A percentile compares a stretch with the other conserved stretches of the same genome.
Conservation (phyloP, 2,797 vertebrate species). For the Vipera ursinii region DNA sequence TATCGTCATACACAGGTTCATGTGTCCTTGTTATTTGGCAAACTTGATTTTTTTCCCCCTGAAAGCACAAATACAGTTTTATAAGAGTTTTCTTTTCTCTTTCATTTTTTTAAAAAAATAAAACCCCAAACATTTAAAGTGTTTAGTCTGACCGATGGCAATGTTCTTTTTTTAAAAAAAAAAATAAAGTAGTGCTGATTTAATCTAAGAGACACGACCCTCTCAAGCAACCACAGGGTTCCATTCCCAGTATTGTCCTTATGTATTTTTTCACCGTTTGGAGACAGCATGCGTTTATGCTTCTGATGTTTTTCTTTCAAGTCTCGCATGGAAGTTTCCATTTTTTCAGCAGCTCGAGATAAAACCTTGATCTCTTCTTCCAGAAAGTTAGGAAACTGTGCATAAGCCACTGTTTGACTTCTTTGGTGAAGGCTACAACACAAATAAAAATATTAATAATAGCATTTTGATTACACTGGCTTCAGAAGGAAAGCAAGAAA, state of each 20-base stretch:
- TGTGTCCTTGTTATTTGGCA: neutral
- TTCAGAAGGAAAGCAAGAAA: neutral
- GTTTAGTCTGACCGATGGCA: neutral
- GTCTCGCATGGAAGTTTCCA: constrained; percentile 74
- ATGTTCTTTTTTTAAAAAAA: neutral
- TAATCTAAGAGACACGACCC: constrained; percentile 30
- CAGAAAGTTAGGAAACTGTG: constrained; percentile 65
- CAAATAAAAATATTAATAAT: constrained; percentile 37
- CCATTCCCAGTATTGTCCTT: neutral
- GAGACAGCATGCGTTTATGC: constrained; percentile 62
- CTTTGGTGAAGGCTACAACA: constrained; percentile 60
- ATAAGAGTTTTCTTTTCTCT: neutral
- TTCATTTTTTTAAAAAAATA: neutral
- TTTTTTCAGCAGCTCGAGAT: constrained; percentile 80
- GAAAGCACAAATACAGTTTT: neutral
- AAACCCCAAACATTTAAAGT: neutral
- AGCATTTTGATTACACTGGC: neutral
- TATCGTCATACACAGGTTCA: neutral
- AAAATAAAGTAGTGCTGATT: constrained; percentile 19
- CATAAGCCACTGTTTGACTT: constrained; percentile 47
- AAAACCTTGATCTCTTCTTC: constrained; percentile 69
- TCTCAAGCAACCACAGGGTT: constrained; percentile 29
- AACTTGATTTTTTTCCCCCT: neutral
- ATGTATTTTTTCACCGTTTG: constrained; percentile 68
- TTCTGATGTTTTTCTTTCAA: constrained; percentile 66